These are phyloP conservation scores for Crenuchus spilurus DNA, from an alignment of 2,797 vertebrate genomes.

Conservation along the genomic window DNA sequence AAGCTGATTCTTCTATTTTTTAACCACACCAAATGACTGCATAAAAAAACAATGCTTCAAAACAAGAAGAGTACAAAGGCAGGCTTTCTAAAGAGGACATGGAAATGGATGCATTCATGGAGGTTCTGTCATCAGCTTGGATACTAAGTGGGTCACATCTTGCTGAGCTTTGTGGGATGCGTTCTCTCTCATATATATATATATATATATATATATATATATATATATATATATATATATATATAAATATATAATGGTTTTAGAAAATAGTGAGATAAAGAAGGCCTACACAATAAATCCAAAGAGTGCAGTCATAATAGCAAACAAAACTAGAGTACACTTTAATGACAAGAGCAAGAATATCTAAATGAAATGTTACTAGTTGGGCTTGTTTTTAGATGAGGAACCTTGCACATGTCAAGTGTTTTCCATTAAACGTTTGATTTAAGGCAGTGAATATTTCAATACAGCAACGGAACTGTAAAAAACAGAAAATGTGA, in stretches of 20 bases:
- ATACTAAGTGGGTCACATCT: conserved; percentile 52
- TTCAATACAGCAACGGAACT: no score
- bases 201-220: no score
- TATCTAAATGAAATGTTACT: background rate
- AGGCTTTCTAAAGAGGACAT: conserved; percentile 32
- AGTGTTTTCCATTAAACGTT: no score
- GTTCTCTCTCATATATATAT: conserved; percentile 37
- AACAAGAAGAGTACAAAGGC: conserved; percentile 17
- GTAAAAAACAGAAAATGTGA: no score
- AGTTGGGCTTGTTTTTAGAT: background rate
- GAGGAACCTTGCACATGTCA: no score
- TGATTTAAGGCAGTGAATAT: no score
- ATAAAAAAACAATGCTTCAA: conserved; percentile 12
- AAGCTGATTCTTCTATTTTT: background rate
- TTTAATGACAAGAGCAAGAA: background rate
- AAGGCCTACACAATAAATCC: conserved; percentile 11
- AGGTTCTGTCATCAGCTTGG: conserved; percentile 34
- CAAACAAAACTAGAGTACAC: background rate
- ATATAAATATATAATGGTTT: no score
- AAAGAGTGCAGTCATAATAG: background rate
- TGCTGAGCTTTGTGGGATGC: conserved; percentile 31
- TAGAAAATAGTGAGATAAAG: conserved; percentile 20
- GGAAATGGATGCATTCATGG: conserved; percentile 9
- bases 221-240: no score
- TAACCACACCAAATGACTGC: background rate